phyloP scores from a whole-genome alignment of 2,888 invertebrate species.

The Flabesymbios commensalis region DNA sequence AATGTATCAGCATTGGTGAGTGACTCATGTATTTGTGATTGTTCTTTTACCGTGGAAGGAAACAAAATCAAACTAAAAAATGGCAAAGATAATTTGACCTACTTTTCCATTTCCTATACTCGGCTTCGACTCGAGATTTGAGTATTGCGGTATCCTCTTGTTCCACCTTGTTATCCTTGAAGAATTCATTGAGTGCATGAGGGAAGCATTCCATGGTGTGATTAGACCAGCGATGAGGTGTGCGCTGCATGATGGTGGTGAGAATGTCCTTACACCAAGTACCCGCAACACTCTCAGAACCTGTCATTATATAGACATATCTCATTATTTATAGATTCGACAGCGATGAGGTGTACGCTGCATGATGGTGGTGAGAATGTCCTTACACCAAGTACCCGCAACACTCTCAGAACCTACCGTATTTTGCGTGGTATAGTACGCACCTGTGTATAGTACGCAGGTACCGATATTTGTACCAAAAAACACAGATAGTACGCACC shows the following conservation, averaged over 20 bases:
- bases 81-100: slow-evolving; percentile 18
- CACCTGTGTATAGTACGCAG: too few relatives aligned
- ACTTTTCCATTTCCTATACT: slow-evolving; percentile 88
- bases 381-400: slow-evolving; percentile 82
- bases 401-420: slow-evolving; percentile 30
- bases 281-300: slow-evolving; percentile 59
- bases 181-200: slow-evolving; percentile 84
- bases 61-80: not conserved
- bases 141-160: slow-evolving; percentile 85
- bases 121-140: slow-evolving; percentile 68
- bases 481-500: too few relatives aligned
- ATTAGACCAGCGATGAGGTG: slow-evolving; percentile 93
- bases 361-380: slow-evolving; percentile 84
- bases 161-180: slow-evolving; percentile 65
- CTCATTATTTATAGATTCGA: too few relatives aligned
- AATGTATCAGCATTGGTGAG: too few relatives aligned
- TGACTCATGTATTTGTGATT: too few relatives aligned
- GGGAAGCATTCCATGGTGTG: slow-evolving; percentile 93
- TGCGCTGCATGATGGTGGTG: slow-evolving; percentile 86
- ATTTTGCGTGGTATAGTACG: too few relatives aligned
- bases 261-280: slow-evolving; percentile 90
- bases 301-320: slow-evolving; percentile 14
- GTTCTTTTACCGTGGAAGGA: too few relatives aligned
- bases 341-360: slow-evolving; percentile 94
- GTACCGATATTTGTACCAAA: too few relatives aligned